Percentiles rank a stretch among this genome's conserved stretches.
Evolutionary conservation across 2,888 invertebrate genomes (phyloP).

Genomic region (Venustoraphidia nigricollis): DNA sequence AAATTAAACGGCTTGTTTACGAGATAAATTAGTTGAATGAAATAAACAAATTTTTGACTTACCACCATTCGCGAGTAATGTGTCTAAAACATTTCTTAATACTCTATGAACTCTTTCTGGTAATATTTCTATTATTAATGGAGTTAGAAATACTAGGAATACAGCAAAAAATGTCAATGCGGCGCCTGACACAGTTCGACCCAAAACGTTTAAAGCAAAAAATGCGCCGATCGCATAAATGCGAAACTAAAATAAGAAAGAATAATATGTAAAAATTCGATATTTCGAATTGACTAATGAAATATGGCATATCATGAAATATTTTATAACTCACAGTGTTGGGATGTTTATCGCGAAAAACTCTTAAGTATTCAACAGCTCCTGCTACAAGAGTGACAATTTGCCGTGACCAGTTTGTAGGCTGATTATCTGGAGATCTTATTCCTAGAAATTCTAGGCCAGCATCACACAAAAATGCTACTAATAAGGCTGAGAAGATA

Average conservation of each 20-base stretch:
- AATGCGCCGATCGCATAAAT: constrained; percentile 21
- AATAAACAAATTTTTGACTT: background rate
- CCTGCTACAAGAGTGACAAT: constrained; percentile 13
- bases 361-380: constrained; percentile 15
- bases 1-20: too few relatives aligned
- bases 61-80: background rate
- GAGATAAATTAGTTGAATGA: background rate
- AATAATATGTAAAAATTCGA: background rate
- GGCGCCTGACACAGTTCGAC: constrained; percentile 23
- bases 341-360: constrained; percentile 24
- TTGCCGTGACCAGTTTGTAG: constrained; percentile 15
- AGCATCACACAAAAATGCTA: constrained; percentile 21
- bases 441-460: constrained; percentile 15
- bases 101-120: constrained; percentile 15
- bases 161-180: constrained; percentile 19
- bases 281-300: background rate
- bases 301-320: too few relatives aligned
- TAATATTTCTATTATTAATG: constrained; percentile 17
- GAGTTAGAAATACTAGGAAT: constrained; percentile 18
- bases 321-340: constrained; percentile 19
- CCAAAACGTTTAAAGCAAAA: constrained; percentile 21
- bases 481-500: constrained; percentile 22
- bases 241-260: constrained; percentile 24
- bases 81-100: constrained; percentile 13
- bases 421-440: constrained; percentile 11